phyloP scores from a whole-genome alignment of 2,113 vertebrate genomes.

The Sturnira hondurensis region DNA sequence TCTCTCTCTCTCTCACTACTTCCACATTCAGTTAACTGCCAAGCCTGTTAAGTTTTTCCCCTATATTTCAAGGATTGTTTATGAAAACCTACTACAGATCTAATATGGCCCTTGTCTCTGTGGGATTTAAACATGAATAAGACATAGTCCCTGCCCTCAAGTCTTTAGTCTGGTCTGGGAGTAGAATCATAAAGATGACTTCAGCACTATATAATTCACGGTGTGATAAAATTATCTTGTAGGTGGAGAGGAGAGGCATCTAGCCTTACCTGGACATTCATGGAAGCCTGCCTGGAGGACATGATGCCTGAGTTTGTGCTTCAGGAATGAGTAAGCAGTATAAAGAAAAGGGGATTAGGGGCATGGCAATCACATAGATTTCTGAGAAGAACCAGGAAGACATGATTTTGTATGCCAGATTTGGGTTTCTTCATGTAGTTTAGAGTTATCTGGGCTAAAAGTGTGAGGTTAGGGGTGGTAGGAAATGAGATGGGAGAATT shows the following conservation, averaged over 20 bases:
- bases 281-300: not conserved
- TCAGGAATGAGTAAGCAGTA: conserved; percentile 10
- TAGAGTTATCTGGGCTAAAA: not conserved
- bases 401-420: not conserved
- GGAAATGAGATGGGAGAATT: not conserved
- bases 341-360: not conserved
- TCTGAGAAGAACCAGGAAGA: not conserved
- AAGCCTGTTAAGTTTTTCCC: not conserved
- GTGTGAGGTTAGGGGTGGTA: not conserved
- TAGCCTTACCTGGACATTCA: not conserved
- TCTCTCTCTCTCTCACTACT: not conserved
- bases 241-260: not conserved
- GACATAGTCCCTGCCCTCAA: not conserved
- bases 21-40: conserved; percentile 13
- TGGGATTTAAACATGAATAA: not conserved
- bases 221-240: conserved; percentile 52
- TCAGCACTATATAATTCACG: conserved; percentile 12
- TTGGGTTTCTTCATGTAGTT: not conserved
- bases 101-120: not conserved
- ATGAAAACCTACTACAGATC: not conserved
- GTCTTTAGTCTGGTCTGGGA: not conserved
- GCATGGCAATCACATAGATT: not conserved
- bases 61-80: conserved; percentile 19
- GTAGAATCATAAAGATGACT: conserved; percentile 34
- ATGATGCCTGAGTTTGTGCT: not conserved